Evolutionary conservation across 2,888 invertebrate species (phyloP).

Genomic region (Petrolisthes manimaculis): DNA sequence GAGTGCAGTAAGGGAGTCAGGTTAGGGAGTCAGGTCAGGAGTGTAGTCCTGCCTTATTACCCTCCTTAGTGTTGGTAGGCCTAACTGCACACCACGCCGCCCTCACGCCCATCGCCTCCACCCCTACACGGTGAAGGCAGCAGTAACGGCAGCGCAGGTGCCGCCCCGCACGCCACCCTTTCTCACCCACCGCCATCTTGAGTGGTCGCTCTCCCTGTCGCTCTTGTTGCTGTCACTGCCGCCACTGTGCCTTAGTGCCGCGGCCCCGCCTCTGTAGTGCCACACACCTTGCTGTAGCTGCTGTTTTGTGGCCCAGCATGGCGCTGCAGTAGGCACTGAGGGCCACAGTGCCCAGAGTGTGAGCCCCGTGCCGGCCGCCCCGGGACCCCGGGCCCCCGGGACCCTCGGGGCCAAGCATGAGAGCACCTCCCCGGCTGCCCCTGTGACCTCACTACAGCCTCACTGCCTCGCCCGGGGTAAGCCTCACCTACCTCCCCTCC

Average conservation of each 20-base stretch:
- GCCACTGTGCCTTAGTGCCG: conserved; percentile 37
- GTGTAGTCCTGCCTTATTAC: conserved; percentile 32
- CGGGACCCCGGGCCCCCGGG: conserved; percentile 53
- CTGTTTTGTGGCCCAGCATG: conserved; percentile 30
- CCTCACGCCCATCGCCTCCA: conserved; percentile 19
- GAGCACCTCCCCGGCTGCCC: conserved; percentile 56
- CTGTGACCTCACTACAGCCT: conserved; percentile 55
- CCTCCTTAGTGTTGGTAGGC: conserved; percentile 30
- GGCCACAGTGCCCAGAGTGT: conserved; percentile 41
- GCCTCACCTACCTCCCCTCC: not conserved
- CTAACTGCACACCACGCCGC: not conserved
- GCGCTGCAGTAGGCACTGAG: conserved; percentile 44
- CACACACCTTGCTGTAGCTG: conserved; percentile 17
- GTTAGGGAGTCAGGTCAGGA: not conserved
- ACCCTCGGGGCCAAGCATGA: conserved; percentile 57
- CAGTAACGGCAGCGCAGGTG: conserved; percentile 22
- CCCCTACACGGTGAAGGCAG: not conserved
- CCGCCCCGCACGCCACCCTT: conserved; percentile 24
- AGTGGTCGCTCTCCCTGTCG: conserved; percentile 24
- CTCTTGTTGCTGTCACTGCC: conserved; percentile 29
- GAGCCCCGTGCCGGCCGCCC: conserved; percentile 48
- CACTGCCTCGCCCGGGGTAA: conserved; percentile 50
- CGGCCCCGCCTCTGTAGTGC: conserved; percentile 14
- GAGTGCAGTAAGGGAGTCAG: conserved; percentile 29
- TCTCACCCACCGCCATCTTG: conserved; percentile 34